Percentiles rank a stretch among this genome's conserved stretches.
Evolutionary conservation across 2,888 invertebrate genomes (phyloP).

Genomic region (Adelphocoris suturalis): DNA sequence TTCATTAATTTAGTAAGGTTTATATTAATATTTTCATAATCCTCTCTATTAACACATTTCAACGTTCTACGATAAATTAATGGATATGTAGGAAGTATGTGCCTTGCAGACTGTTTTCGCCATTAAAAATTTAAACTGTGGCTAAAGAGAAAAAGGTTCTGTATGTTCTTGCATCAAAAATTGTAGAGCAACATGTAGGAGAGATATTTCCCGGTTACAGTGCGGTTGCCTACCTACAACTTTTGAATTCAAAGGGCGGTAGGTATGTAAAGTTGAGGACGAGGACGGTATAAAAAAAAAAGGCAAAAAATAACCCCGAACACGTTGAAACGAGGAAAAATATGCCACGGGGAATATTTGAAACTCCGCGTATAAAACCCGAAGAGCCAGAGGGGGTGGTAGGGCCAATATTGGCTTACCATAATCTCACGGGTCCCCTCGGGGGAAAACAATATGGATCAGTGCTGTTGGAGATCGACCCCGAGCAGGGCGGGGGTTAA

Average conservation of each 20-base stretch:
- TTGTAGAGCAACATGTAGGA: too few relatives aligned
- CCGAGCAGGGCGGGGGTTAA: background rate
- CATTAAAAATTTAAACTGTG: too few relatives aligned
- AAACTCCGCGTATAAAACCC: slow-evolving; percentile 14
- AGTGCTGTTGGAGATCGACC: slow-evolving; percentile 14
- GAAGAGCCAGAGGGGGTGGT: background rate
- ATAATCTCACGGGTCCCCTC: slow-evolving; percentile 12
- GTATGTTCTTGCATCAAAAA: too few relatives aligned
- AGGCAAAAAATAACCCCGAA: background rate
- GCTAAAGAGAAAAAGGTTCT: too few relatives aligned
- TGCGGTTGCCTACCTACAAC: background rate
- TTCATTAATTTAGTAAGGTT: too few relatives aligned
- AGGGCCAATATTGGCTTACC: slow-evolving; percentile 13
- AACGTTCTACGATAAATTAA: too few relatives aligned
- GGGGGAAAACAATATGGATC: slow-evolving; percentile 36
- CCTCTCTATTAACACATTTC: too few relatives aligned
- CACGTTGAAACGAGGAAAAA: background rate
- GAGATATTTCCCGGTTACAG: background rate
- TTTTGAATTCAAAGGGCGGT: background rate
- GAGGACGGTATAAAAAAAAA: background rate
- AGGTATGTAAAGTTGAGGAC: background rate
- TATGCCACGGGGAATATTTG: slow-evolving; percentile 10
- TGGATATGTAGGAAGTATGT: too few relatives aligned
- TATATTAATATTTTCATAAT: too few relatives aligned
- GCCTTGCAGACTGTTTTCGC: too few relatives aligned